Percentiles rank a stretch among this genome's conserved stretches.
Conservation (phyloP, 2,888 invertebrate species). For the Tethea ocularis region DNA sequence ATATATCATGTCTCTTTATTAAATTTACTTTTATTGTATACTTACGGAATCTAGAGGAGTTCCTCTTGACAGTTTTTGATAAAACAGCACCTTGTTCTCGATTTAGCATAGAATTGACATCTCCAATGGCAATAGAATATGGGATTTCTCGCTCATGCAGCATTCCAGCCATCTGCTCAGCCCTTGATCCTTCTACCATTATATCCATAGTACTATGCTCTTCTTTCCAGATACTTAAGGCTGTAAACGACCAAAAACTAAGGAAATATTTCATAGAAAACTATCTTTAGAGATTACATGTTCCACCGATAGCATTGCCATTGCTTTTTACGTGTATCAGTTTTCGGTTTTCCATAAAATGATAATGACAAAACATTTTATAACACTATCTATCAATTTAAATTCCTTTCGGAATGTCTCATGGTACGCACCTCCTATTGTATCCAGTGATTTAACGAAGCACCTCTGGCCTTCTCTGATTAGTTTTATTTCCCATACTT, state of each 20-base stretch:
- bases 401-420: slow-evolving; percentile 11
- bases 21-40: neutral
- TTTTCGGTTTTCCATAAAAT: too few relatives aligned
- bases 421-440: slow-evolving; percentile 59
- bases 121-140: slow-evolving; percentile 60
- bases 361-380: too few relatives aligned
- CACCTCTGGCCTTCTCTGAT: slow-evolving; percentile 65
- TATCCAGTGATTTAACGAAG: slow-evolving; percentile 66
- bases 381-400: neutral
- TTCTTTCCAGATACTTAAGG: slow-evolving; percentile 73
- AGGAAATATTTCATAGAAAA: neutral
- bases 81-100: slow-evolving; percentile 43
- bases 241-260: slow-evolving; percentile 31
- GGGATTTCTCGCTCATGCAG: slow-evolving; percentile 67
- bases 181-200: slow-evolving; percentile 60
- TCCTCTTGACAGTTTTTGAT: slow-evolving; percentile 22
- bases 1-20: neutral
- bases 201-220: slow-evolving; percentile 72
- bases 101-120: slow-evolving; percentile 47
- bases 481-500: slow-evolving; percentile 72
- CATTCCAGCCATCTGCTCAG: slow-evolving; percentile 63
- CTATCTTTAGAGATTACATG: neutral
- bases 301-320: neutral
- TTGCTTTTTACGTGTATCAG: too few relatives aligned
- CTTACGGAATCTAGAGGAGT: slow-evolving; percentile 34